Conservation (phyloP, 35 echinoderm and acorn worm genomes). For the Heliocidaris tuberculata region DNA sequence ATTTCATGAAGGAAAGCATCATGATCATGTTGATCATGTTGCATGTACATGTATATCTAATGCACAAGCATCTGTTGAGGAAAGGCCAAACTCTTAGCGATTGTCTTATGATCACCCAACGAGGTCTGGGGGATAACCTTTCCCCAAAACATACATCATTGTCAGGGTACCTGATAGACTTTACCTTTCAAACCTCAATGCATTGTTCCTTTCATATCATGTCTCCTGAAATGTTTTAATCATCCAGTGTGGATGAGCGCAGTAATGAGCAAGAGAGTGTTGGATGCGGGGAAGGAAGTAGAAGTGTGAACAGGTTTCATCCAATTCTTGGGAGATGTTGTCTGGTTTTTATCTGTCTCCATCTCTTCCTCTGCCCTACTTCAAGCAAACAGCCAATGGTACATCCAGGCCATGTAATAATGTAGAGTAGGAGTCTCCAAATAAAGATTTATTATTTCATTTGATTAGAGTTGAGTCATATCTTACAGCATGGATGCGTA, state of each 20-base stretch:
- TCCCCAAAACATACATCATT: neutral
- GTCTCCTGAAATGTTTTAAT: too few relatives aligned
- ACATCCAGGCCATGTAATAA: neutral
- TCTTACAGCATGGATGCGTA: neutral
- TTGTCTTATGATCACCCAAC: neutral
- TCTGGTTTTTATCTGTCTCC: neutral
- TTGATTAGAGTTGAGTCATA: neutral
- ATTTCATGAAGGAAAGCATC: neutral
- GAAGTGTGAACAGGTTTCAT: neutral
- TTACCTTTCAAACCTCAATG: neutral
- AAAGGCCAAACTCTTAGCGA: neutral
- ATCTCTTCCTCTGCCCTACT: neutral
- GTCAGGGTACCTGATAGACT: neutral
- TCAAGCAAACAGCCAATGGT: neutral
- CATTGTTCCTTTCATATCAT: neutral
- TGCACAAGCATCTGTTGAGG: neutral
- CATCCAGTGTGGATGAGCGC: too few relatives aligned
- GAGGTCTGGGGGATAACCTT: neutral
- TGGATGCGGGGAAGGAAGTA: neutral
- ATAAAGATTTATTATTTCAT: conserved; percentile 6
- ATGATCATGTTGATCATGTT: too few relatives aligned
- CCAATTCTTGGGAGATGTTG: neutral
- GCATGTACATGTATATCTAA: neutral
- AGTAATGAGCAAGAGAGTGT: too few relatives aligned
- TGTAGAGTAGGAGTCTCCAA: neutral